Evolutionary conservation across 2,888 invertebrate genomes (phyloP).

Genomic region (Drosophila buzzatii): DNA sequence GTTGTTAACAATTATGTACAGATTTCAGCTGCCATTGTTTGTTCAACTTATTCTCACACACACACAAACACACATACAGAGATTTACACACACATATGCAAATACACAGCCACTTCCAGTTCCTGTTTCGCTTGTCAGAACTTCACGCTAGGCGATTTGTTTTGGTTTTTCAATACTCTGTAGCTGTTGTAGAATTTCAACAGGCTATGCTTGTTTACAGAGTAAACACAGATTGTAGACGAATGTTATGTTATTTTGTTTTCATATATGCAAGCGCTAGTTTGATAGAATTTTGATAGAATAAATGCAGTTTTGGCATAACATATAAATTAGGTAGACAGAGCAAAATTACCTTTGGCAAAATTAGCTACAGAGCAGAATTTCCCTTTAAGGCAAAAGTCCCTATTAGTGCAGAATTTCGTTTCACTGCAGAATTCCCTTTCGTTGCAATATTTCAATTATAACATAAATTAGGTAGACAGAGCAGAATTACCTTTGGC

Average conservation of each 20-base stretch:
- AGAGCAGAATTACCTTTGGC: background rate
- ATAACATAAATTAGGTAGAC: too few relatives aligned
- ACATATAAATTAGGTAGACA: too few relatives aligned
- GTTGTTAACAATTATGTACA: conserved; percentile 54
- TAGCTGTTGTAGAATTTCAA: background rate
- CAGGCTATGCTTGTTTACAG: background rate
- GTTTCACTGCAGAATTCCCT: too few relatives aligned
- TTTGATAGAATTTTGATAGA: too few relatives aligned
- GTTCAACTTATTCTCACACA: conserved; percentile 13
- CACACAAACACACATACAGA: background rate
- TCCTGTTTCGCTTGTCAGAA: conserved; percentile 46
- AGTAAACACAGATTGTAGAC: background rate
- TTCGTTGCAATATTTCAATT: too few relatives aligned
- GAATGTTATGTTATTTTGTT: too few relatives aligned
- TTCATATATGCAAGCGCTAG: too few relatives aligned
- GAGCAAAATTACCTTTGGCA: background rate
- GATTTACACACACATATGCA: conserved; percentile 9
- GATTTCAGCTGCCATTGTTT: conserved; percentile 40
- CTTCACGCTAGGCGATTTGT: conserved; percentile 24
- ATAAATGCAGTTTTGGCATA: too few relatives aligned
- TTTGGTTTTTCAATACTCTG: conserved; percentile 33
- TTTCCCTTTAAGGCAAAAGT: too few relatives aligned
- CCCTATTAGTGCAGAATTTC: background rate
- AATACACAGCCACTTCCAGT: conserved; percentile 42
- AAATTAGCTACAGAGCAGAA: too few relatives aligned